Base-by-base conservation (phyloP, 2,113 vertebrate genomes). In the Petroica traversi region DNA sequence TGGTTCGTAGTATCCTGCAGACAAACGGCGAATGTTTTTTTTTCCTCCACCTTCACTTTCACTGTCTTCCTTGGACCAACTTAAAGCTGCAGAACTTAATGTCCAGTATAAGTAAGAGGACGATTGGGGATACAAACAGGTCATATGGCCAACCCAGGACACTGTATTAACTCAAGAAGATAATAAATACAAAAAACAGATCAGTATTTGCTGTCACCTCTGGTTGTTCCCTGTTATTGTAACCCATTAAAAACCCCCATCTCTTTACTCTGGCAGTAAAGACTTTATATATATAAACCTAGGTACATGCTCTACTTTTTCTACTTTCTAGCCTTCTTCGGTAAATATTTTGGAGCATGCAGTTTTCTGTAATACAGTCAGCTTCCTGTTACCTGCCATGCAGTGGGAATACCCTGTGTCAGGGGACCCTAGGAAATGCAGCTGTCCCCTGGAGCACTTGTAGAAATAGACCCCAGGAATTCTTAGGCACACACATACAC, bases 401-500 rank as follows among this genome's bases (percentile, higher is more conserved):
- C 0, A 2, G 1, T 18, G 40, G 34, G 61, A 33, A 43, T 79
- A 15, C 28, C 7, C 0, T 45, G 17, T 67, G 61, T 67, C 11
- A 59, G 3, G 12, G 28, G 57, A 15, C n/a, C 26, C 33, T 38
- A 59, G 61, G 48, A 85, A 74, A 45, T 12, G 9, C 34, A 62
- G 18, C 48, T 45, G 24, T 66, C 1, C 24, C 11, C 8, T 40
- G 66, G 45, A 51, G 33, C 23, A 64, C 14, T 19, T 26, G 19
- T 12, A 48, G 74, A 55, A 90, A 12, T 2, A 25, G 23, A 24
- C 23, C 36, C 6, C 24, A 28, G 66, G 23, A 31, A 52, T 57
- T 25, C 14, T 11, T 58, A 20, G 57, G 15, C 19, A 6, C 16
- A 4, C 16, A 5, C 6, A n/a, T n/a, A 4, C 6, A 2, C 1